These are phyloP conservation scores for Chloroceryle inda DNA, from an alignment of 2,797 vertebrate species.

Conservation along the genomic window DNA sequence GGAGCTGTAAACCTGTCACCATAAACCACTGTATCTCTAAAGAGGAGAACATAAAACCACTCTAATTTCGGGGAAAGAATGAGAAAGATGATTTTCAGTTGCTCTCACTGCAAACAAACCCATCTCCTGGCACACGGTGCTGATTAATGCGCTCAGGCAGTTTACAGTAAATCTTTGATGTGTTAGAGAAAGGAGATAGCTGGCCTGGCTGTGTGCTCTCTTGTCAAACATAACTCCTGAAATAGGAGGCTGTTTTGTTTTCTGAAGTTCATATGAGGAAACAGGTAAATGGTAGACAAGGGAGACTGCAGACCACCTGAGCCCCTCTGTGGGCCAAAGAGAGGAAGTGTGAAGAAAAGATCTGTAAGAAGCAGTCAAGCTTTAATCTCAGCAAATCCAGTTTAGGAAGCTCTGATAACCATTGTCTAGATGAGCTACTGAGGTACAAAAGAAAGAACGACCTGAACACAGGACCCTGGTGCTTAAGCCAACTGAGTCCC, in stretches of 20 bases:
- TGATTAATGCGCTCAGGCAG: background rate
- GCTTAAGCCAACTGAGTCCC: background rate
- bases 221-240: background rate
- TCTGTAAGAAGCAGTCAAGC: background rate
- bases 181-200: background rate
- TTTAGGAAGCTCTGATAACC: background rate
- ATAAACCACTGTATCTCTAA: background rate
- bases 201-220: fast-evolving
- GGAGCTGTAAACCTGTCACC: background rate
- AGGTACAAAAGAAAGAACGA: background rate
- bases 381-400: background rate
- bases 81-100: background rate
- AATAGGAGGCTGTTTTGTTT: background rate
- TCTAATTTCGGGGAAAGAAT: background rate
- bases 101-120: background rate
- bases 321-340: background rate
- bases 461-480: background rate
- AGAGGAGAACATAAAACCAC: background rate
- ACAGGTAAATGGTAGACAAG: background rate
- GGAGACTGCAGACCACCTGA: background rate
- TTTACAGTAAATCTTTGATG: background rate
- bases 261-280: background rate
- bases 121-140: fast-evolving
- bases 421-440: background rate
- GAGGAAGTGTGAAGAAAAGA: background rate